phyloP scores from a whole-genome alignment of 2,113 vertebrate genomes.

The Cavia porcellus region DNA sequence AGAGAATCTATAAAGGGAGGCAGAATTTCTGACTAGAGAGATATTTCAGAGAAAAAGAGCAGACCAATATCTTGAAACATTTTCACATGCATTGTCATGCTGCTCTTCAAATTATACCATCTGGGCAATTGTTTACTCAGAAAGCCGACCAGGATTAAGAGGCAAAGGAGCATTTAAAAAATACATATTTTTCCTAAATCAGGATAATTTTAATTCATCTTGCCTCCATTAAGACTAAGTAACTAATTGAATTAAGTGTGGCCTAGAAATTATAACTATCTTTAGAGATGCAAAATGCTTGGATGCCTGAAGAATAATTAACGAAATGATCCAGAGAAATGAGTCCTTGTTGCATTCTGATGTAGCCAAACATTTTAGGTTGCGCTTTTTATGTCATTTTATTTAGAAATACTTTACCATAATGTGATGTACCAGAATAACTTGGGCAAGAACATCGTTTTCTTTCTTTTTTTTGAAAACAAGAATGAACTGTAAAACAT shows the following conservation, averaged over 20 bases:
- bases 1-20: background rate
- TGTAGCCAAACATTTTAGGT: conserved; percentile 76
- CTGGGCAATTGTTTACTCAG: conserved; percentile 35
- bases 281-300: conserved; percentile 72
- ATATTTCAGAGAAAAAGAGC: conserved; percentile 33
- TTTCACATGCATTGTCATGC: conserved; percentile 2
- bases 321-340: conserved; percentile 8
- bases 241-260: conserved; percentile 72
- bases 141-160: background rate
- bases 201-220: conserved; percentile 55
- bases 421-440: conserved; percentile 78
- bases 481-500: conserved; percentile 80
- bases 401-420: conserved; percentile 83
- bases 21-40: background rate
- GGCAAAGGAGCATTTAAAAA: conserved; percentile 8
- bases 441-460: conserved; percentile 74
- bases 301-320: background rate
- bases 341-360: conserved; percentile 44
- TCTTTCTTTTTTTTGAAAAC: conserved; percentile 48
- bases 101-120: conserved; percentile 47
- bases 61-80: conserved; percentile 36
- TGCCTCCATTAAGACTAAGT: conserved; percentile 53
- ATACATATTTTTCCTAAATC: background rate
- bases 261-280: conserved; percentile 66
- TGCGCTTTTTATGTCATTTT: conserved; percentile 79